Evolutionary conservation across 2,113 vertebrate genomes (phyloP).

Genomic region (Gobius niger): DNA sequence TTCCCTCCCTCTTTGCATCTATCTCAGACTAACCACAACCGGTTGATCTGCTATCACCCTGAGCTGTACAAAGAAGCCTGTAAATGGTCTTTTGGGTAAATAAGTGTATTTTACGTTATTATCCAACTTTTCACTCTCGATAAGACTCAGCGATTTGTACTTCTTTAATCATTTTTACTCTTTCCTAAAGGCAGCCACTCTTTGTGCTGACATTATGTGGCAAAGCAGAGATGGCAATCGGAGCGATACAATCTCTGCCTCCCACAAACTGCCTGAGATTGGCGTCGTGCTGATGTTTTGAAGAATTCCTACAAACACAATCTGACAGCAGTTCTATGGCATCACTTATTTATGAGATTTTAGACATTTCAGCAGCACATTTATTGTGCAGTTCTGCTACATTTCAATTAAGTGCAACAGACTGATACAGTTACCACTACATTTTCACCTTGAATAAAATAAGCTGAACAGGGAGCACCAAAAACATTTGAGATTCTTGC

Average conservation of each 20-base stretch:
- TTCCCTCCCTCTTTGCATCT: constrained; percentile 28
- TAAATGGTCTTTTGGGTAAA: constrained; percentile 45
- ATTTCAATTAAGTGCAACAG: constrained; percentile 2
- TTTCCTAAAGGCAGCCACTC: constrained; percentile 21
- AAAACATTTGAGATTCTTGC: constrained; percentile 30
- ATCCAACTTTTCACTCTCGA: constrained; percentile 37
- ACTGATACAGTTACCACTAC: constrained; percentile 15
- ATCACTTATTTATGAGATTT: constrained; percentile 22
- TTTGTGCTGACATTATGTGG: constrained; percentile 49
- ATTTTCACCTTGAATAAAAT: constrained; percentile 43
- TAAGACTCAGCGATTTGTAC: constrained; percentile 17
- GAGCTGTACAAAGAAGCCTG: constrained; percentile 37
- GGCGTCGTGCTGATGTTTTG: constrained; percentile 18
- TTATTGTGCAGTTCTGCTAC: not conserved
- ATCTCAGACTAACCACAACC: constrained; percentile 38
- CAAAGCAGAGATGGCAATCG: constrained; percentile 39
- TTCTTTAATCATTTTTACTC: not conserved
- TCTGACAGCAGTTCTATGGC: constrained; percentile 9
- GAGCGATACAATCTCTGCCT: constrained; percentile 34
- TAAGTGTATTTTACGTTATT: constrained; percentile 49
- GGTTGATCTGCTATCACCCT: constrained; percentile 53
- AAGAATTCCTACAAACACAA: constrained; percentile 28
- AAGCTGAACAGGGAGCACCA: constrained; percentile 10
- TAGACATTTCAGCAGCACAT: not conserved
- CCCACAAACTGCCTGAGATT: constrained; percentile 17